A percentile compares a stretch with the other conserved stretches of the same genome.
phyloP scores from a whole-genome alignment of 2,113 vertebrate species.

The Pao palembangensis region DNA sequence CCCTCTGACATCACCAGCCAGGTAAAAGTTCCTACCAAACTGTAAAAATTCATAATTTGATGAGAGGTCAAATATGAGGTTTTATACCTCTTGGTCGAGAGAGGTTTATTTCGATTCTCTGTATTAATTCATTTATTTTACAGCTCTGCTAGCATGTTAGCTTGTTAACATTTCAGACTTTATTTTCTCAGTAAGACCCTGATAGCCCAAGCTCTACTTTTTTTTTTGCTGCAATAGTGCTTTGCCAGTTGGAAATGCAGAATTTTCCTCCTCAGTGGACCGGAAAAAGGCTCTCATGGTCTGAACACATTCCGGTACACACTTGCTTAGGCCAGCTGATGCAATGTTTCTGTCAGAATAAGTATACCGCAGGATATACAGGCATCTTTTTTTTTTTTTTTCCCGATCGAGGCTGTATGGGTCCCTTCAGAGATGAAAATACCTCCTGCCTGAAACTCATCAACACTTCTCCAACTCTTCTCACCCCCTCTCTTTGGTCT shows the following conservation, averaged over 20 bases:
- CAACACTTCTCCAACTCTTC: conserved; percentile 27
- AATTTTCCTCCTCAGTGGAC: conserved; percentile 34
- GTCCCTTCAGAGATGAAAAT: conserved; percentile 22
- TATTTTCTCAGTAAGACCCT: background rate
- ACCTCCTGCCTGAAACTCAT: conserved; percentile 34
- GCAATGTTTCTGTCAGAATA: conserved; percentile 49
- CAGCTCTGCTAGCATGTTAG: conserved; percentile 13
- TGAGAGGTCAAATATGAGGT: background rate
- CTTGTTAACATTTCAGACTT: conserved; percentile 5
- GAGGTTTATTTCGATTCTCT: background rate
- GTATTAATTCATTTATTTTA: background rate
- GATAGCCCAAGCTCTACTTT: conserved; percentile 1
- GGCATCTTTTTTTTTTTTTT: conserved; percentile 24
- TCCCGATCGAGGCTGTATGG: conserved; percentile 33
- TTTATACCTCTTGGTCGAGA: background rate
- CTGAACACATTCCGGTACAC: conserved; percentile 23
- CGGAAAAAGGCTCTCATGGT: conserved; percentile 32
- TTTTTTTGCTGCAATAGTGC: conserved; percentile 28
- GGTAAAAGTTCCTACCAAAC: conserved; percentile 66
- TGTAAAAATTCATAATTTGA: background rate
- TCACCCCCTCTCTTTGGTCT: conserved; percentile 20
- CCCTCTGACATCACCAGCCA: conserved; percentile 97
- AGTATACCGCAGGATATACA: conserved; percentile 45
- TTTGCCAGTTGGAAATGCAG: conserved; percentile 38
- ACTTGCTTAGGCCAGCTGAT: conserved; percentile 36